Evolutionary conservation across 2,113 vertebrate genomes (phyloP).

Genomic region (Cyanoderma ruficeps): DNA sequence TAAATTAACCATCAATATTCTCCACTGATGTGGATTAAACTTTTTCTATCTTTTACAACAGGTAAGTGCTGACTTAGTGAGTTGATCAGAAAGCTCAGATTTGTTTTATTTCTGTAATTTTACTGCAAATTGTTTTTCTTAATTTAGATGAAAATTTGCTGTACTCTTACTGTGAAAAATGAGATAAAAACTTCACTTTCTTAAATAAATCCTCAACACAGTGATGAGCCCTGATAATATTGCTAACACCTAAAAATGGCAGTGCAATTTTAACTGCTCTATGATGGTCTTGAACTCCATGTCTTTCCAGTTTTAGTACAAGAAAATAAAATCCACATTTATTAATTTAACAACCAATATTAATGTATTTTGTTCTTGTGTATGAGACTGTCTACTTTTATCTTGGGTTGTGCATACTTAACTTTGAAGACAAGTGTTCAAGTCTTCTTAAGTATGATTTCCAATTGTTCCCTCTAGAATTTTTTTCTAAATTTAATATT

Average conservation of each 20-base stretch:
- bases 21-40: not conserved
- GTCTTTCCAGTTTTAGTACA: not conserved
- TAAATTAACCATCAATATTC: not conserved
- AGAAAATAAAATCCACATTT: not conserved
- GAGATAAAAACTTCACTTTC: not conserved
- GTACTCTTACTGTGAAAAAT: not conserved
- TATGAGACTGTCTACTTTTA: not conserved
- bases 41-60: not conserved
- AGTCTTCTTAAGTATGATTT: not conserved
- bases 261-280: not conserved
- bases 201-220: not conserved
- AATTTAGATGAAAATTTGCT: not conserved
- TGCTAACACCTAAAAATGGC: not conserved
- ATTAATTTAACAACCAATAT: not conserved
- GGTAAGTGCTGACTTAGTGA: not conserved
- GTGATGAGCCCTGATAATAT: not conserved
- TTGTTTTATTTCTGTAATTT: not conserved
- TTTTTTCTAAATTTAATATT: not conserved
- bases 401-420: not conserved
- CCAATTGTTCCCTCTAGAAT: not conserved
- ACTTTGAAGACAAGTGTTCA: not conserved
- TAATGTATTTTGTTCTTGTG: not conserved
- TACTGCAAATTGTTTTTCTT: not conserved
- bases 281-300: not conserved
- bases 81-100: not conserved